Evolutionary conservation across 1,140 invertebrate genomes (phyloP), one percentile per base, ranked within the genome.

Genomic region (Probaryconus sp.): DNA sequence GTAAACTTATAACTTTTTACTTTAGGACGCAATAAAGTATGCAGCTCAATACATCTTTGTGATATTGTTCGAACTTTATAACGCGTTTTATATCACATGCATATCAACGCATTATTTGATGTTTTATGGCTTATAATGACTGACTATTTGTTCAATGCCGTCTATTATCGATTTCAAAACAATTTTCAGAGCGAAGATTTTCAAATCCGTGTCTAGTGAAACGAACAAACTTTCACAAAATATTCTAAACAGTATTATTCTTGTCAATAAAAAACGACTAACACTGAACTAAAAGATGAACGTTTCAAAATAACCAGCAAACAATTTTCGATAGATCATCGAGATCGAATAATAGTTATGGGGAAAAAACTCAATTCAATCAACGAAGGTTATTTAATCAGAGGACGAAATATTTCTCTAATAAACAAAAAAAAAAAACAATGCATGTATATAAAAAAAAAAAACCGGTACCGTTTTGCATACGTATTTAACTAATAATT

Each of bases 101-200:
- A 61, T 61, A 61, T 61, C 56, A 61, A 31, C 31, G 20, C 48
- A 61, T 30, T 42, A n/a, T n/a, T n/a, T n/a, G n/a, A n/a, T n/a
- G n/a, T n/a, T n/a, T n/a, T n/a, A n/a, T n/a, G n/a, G n/a, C n/a
- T n/a, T n/a, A n/a, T n/a, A n/a, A n/a, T n/a, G n/a, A n/a, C n/a
- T n/a, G n/a, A n/a, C n/a, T 20, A 4, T 47, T 31, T 18, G 14
- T 28, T 28, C 5, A 28, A 45, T 28, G 26, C 11, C 10, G 9
- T 18, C 14, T 18, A 2, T 3, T 5, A 4, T 13, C 5, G 26
- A 17, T 2, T 5, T 42, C 3, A 20, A 14, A 13, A 43, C 7
- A 43, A 3, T 13, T 58, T 31, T 58, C 3, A 21, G n/a, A 18
- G 20, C 2, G n/a, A 18, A 4, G 16, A 18, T 18, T 20, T 6